Percentiles rank a stretch among this genome's conserved stretches.
These are phyloP conservation scores for Laupala kohalensis DNA, from an alignment of 1,140 invertebrate genomes.

Conservation along the genomic window DNA sequence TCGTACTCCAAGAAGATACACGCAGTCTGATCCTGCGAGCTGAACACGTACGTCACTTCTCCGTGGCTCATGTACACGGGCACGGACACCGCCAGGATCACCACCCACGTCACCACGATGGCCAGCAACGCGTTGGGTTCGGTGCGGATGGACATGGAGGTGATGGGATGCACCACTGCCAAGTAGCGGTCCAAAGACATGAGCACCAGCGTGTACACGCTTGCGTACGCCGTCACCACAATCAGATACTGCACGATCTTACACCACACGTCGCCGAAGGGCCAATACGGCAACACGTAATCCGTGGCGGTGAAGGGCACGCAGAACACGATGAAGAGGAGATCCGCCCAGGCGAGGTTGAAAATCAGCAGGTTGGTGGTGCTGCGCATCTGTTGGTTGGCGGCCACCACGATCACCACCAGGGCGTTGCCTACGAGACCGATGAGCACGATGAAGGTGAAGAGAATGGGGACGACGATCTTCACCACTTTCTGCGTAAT, in stretches of 20 bases:
- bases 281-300: conserved; percentile 77
- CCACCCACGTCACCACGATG: conserved; percentile 65
- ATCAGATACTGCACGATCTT: conserved; percentile 73
- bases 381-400: conserved; percentile 81
- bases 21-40: conserved; percentile 42
- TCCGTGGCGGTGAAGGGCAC: conserved; percentile 87
- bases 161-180: conserved; percentile 87
- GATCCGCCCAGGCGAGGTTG: conserved; percentile 76
- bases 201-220: conserved; percentile 85
- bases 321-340: conserved; percentile 90
- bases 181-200: conserved; percentile 92
- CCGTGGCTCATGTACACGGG: conserved; percentile 69
- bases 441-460: conserved; percentile 73
- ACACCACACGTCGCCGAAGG: conserved; percentile 82
- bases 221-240: conserved; percentile 82
- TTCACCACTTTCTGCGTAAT: conserved; percentile 33
- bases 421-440: conserved; percentile 80
- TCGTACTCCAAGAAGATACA: conserved; percentile 49
- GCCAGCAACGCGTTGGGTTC: conserved; percentile 70
- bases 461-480: conserved; percentile 70
- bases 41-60: conserved; percentile 50
- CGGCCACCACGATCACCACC: conserved; percentile 53
- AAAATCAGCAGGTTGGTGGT: conserved; percentile 88
- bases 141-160: conserved; percentile 74
- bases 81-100: conserved; percentile 60